These are phyloP conservation scores for Agrotis puta DNA, from an alignment of 2,888 invertebrate genomes.

Conservation along the genomic window DNA sequence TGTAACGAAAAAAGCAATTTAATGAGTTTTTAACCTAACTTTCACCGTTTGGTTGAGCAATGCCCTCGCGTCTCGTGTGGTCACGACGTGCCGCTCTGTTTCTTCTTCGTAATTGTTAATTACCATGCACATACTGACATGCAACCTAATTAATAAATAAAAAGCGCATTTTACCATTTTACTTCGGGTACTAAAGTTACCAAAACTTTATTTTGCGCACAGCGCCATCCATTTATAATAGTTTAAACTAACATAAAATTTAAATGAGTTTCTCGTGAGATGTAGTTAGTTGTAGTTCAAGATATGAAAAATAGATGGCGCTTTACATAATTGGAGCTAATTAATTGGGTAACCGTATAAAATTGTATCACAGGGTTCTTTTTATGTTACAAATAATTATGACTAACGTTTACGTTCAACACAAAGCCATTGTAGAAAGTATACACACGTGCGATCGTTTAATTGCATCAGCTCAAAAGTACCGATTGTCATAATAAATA, in stretches of 20 bases:
- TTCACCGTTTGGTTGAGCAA: slow-evolving; percentile 76
- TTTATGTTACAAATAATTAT: background rate
- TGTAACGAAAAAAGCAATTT: slow-evolving; percentile 76
- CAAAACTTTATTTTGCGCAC: background rate
- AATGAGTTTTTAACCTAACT: slow-evolving; percentile 75
- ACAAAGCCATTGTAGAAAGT: slow-evolving; percentile 44
- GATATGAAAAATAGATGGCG: slow-evolving; percentile 20
- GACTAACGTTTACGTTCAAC: slow-evolving; percentile 29
- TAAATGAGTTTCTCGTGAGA: background rate
- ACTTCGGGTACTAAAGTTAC: background rate
- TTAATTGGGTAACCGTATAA: no score
- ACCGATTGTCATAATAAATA: background rate
- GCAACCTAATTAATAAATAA: slow-evolving; percentile 56
- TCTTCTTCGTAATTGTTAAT: slow-evolving; percentile 64
- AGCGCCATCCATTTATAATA: slow-evolving; percentile 44
- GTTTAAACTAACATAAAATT: background rate
- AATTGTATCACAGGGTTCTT: background rate
- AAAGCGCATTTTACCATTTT: slow-evolving; percentile 37
- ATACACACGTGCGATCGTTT: background rate
- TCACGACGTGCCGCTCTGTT: slow-evolving; percentile 68
- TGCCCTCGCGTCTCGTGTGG: slow-evolving; percentile 61
- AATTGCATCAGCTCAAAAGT: slow-evolving; percentile 37
- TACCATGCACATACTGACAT: slow-evolving; percentile 66
- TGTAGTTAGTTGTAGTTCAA: background rate
- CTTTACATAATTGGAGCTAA: background rate